A percentile compares a stretch with the other conserved stretches of the same genome.
Evolutionary conservation across 2,797 vertebrate species (phyloP).

Genomic region (Cyprinella venusta): DNA sequence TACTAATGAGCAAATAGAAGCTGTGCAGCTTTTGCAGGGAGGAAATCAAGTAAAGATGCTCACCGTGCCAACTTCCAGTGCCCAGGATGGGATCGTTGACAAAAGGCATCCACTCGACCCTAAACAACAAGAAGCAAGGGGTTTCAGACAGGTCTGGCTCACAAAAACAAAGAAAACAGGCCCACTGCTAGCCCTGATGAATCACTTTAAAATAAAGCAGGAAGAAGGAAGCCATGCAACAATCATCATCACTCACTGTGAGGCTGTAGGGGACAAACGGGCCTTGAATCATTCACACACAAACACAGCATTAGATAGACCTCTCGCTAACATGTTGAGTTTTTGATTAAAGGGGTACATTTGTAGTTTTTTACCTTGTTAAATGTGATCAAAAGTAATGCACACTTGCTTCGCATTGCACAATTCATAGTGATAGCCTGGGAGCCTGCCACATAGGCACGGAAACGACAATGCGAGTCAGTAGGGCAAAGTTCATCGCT

Average conservation of each 20-base stretch:
- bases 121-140: slow-evolving; percentile 40
- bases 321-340: background rate
- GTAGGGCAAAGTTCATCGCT: slow-evolving; percentile 13
- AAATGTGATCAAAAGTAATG: background rate
- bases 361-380: background rate
- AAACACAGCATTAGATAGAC: slow-evolving; percentile 1
- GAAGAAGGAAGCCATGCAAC: slow-evolving; percentile 58
- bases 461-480: background rate
- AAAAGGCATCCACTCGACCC: slow-evolving; percentile 20
- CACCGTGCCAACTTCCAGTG: slow-evolving; percentile 47
- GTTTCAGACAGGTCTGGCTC: slow-evolving; percentile 35
- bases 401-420: background rate
- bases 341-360: background rate
- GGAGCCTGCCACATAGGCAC: background rate
- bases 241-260: slow-evolving; percentile 22
- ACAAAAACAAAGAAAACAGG: slow-evolving; percentile 46
- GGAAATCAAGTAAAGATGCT: slow-evolving; percentile 34
- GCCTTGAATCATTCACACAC: slow-evolving; percentile 40
- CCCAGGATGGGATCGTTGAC: slow-evolving; percentile 28
- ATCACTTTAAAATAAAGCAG: slow-evolving; percentile 44
- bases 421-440: background rate
- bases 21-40: slow-evolving; percentile 40
- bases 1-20: slow-evolving; percentile 50
- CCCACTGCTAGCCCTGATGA: slow-evolving; percentile 44
- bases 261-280: slow-evolving; percentile 47